A percentile compares a stretch with the other conserved stretches of the same genome.
Conservation (phyloP, 2,113 vertebrate species). For the Columbina picui region DNA sequence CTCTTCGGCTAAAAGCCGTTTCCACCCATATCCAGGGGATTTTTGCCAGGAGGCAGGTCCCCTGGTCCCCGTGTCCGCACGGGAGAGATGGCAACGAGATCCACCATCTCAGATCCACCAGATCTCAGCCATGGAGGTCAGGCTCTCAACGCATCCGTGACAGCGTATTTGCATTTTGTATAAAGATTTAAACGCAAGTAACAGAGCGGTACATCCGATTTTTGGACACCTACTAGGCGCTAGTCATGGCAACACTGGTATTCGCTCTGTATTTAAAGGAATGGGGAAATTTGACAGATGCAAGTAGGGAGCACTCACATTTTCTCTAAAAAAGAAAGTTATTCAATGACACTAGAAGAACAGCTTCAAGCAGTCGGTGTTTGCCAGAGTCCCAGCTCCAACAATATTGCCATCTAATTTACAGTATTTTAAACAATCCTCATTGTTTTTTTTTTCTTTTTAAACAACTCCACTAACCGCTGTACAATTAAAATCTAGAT, state of each 20-base stretch:
- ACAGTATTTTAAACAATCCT: conserved; percentile 77
- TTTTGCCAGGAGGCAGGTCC: background rate
- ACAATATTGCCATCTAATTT: conserved; percentile 74
- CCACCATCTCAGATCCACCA: too few species aligned
- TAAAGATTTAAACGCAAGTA: background rate
- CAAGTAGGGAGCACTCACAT: conserved; percentile 52
- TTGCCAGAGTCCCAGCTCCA: conserved; percentile 82
- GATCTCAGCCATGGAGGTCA: background rate
- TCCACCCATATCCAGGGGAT: background rate
- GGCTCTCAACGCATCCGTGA: background rate
- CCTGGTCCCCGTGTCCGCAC: accelerated
- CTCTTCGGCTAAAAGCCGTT: background rate
- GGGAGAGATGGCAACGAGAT: background rate
- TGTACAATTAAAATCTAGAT: conserved; percentile 80
- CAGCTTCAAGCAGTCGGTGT: conserved; percentile 62
- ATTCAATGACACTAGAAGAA: conserved; percentile 67
- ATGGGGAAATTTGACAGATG: conserved; percentile 16
- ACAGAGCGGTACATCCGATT: background rate
- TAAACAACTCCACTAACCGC: conserved; percentile 71
- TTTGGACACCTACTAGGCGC: background rate
- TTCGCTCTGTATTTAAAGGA: conserved; percentile 26
- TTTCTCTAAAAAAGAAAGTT: conserved; percentile 59
- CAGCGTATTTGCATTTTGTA: background rate
- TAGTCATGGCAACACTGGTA: background rate
- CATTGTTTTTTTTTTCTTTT: conserved; percentile 45